These are phyloP conservation scores for Eupeodes luniger DNA, from an alignment of 2,888 invertebrate genomes.

Conservation along the genomic window DNA sequence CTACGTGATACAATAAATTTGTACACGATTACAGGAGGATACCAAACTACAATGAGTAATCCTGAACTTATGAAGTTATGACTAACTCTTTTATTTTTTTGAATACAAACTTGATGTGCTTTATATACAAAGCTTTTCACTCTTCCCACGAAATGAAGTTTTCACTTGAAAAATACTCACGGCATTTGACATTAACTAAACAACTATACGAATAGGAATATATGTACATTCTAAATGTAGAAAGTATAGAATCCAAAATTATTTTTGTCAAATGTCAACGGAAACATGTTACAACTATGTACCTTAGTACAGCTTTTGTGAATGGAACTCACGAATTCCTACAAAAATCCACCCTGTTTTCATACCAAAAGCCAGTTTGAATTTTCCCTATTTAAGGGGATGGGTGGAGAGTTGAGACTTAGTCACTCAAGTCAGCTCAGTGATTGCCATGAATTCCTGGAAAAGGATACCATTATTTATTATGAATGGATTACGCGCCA, in stretches of 20 bases:
- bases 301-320: conserved; percentile 52
- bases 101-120: background rate
- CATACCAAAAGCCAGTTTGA: background rate
- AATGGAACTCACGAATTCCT: conserved; percentile 54
- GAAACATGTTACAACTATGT: background rate
- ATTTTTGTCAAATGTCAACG: conserved; percentile 46
- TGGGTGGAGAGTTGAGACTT: conserved; percentile 15
- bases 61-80: background rate
- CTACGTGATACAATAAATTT: background rate
- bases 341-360: conserved; percentile 3
- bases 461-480: conserved; percentile 74
- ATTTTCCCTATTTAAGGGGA: conserved; percentile 35
- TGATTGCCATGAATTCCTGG: conserved; percentile 69
- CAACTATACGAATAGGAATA: background rate
- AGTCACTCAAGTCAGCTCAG: conserved; percentile 72
- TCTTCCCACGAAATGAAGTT: background rate
- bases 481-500: conserved; percentile 67
- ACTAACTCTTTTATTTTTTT: background rate
- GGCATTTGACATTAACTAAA: conserved; percentile 8
- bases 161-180: conserved; percentile 1
- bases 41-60: conserved; percentile 21
- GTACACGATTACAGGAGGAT: background rate
- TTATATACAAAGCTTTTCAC: conserved; percentile 48
- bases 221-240: background rate
- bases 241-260: conserved; percentile 14